These are phyloP conservation scores for Thomomys bottae DNA, from an alignment of 2,113 vertebrate genomes.

Conservation along the genomic window DNA sequence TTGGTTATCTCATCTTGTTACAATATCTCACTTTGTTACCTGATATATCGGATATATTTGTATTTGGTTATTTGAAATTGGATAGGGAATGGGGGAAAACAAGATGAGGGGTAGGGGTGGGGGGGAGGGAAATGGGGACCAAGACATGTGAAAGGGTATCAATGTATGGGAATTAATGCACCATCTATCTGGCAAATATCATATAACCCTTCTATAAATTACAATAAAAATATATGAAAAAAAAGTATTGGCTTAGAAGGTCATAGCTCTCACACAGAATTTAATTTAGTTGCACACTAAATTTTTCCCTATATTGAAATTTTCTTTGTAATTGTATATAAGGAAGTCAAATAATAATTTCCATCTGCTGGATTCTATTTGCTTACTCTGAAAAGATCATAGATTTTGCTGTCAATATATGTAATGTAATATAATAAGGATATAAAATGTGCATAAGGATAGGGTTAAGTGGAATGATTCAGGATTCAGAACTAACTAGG, in stretches of 20 bases:
- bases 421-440: background rate
- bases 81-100: too few relatives aligned
- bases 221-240: constrained; percentile 9
- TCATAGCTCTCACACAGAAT: background rate
- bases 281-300: constrained; percentile 12
- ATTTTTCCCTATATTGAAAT: constrained; percentile 24
- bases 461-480: background rate
- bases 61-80: too few relatives aligned
- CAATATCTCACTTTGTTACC: too few relatives aligned
- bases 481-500: background rate
- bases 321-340: background rate
- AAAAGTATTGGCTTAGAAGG: constrained; percentile 27
- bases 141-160: too few relatives aligned
- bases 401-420: background rate
- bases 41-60: too few relatives aligned
- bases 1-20: too few relatives aligned
- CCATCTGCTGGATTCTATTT: constrained; percentile 1
- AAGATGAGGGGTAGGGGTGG: too few relatives aligned
- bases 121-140: too few relatives aligned
- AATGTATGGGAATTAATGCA: too few relatives aligned
- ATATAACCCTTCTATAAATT: too few relatives aligned
- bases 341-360: constrained; percentile 38
- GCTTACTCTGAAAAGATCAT: background rate
- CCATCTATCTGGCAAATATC: too few relatives aligned
- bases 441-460: background rate